Percentiles rank a stretch among this genome's conserved stretches.
phyloP scores from a whole-genome alignment of 2,797 vertebrate genomes.

The Hippoglossus hippoglossus region DNA sequence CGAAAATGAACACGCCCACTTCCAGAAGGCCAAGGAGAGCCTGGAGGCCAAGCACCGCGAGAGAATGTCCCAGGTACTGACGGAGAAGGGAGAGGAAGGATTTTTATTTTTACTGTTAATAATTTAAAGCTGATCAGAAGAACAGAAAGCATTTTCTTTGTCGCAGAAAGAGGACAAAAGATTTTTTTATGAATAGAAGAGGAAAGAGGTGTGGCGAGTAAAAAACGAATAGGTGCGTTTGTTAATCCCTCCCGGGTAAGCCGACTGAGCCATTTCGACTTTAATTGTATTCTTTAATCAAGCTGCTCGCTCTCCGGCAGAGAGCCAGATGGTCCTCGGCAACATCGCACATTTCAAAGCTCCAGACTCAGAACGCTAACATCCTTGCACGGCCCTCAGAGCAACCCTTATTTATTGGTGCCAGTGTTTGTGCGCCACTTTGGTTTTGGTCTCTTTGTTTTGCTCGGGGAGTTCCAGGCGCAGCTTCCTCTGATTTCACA shows the following conservation, averaged over 20 bases:
- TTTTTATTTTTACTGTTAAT: background rate
- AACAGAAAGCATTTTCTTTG: constrained; percentile 2
- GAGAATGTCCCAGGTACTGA: constrained; percentile 94
- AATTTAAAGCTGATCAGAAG: background rate
- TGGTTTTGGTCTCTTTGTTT: constrained; percentile 1
- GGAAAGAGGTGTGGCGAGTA: constrained; percentile 20
- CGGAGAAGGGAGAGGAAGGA: background rate
- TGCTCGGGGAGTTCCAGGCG: constrained; percentile 3
- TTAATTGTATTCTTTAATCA: constrained; percentile 71
- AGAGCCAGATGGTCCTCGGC: constrained; percentile 51
- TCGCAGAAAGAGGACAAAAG: constrained; percentile 1
- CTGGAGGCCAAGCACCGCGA: constrained; percentile 97
- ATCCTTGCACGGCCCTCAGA: background rate
- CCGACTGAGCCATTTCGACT: constrained; percentile 38
- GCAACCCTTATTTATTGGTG: background rate
- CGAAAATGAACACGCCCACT: constrained; percentile 96
- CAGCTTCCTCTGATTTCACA: constrained; percentile 5
- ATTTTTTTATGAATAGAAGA: constrained; percentile 15
- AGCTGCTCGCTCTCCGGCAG: constrained; percentile 19
- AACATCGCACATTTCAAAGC: constrained; percentile 29
- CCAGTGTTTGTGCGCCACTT: background rate
- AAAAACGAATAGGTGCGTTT: constrained; percentile 35
- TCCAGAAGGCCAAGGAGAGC: constrained; percentile 97
- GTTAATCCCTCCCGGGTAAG: constrained; percentile 50
- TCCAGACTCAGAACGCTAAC: constrained; percentile 14